Base-by-base conservation (phyloP, 2,113 vertebrate genomes). In the Podilymbus podiceps region DNA sequence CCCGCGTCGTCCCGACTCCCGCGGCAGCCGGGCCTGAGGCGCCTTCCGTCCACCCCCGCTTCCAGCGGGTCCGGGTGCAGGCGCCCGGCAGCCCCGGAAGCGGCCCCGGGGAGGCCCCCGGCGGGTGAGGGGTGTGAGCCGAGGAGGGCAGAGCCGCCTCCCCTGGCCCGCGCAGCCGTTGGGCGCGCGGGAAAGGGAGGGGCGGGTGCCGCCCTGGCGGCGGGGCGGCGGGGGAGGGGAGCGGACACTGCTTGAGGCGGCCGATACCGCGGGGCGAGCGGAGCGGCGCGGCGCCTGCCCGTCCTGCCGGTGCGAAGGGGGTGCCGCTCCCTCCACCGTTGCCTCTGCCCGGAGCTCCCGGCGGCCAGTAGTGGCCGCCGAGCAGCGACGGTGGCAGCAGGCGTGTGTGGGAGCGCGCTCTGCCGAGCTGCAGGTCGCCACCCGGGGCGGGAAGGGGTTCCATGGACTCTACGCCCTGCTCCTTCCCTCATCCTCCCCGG, bases 391-490 rank as follows among this genome's bases (percentile, higher is more conserved):
- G 10, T 28, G 63, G 2, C 47, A 16, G 44, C 78, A 2, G 53
- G n/a, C 14, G n/a, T 9, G 13, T 12, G 52, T 12, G 85, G 67
- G 68, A 0, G 35, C 10, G 72, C 52, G 10, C 28, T 22, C 9
- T 14, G 46, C 20, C 7, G 2, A 1, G 50, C 38, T 18, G 25
- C 5, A 4, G 28, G 6, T 76, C 23, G 30, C 33, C 47, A 4
- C 20, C 33, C 35, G 15, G 31, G 53, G 38, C 6, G 17, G 27
- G 33, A 15, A 35, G 9, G 20, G 4, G 19, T 10, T 20, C 12
- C 13, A 23, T 33, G 13, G 5, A 20, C 35, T 30, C 28, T 19
- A 1, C 24, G 12, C 47, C 9, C 11, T 3, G 1, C n/a, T 11
- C 8, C 49, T 28, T 14, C 55, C 63, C 9, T 3, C 64, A 0